phyloP scores from a whole-genome alignment of 92 coral and sea anemone species.

The Actinostola sp. region DNA sequence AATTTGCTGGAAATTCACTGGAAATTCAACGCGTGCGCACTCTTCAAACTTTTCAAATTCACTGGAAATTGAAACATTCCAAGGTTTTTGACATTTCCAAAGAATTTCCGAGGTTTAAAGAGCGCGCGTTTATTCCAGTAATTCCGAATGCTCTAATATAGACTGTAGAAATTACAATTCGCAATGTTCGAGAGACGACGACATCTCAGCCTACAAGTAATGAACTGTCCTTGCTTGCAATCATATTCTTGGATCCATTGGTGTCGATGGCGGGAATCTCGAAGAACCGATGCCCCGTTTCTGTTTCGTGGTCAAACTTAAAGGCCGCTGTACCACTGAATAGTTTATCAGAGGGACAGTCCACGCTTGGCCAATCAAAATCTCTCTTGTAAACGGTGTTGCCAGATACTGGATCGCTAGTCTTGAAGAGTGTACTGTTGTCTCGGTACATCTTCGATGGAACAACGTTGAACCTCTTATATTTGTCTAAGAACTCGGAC shows the following conservation, averaged over 20 bases:
- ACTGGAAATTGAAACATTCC: too few species aligned
- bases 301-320: constrained; percentile 83
- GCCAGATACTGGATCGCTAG: constrained; percentile 54
- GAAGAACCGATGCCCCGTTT: constrained; percentile 84
- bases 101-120: too few species aligned
- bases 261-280: constrained; percentile 51
- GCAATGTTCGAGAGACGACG: too few species aligned
- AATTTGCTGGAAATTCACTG: too few species aligned
- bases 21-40: too few species aligned
- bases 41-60: too few species aligned
- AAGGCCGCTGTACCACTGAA: constrained; percentile 47
- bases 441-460: constrained; percentile 89
- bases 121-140: too few species aligned
- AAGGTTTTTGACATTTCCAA: too few species aligned
- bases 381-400: constrained; percentile 78
- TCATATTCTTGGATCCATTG: constrained; percentile 38
- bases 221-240: constrained; percentile 37
- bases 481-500: constrained; percentile 90
- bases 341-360: constrained; percentile 78
- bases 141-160: too few species aligned
- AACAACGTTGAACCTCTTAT: constrained; percentile 80
- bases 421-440: constrained; percentile 83
- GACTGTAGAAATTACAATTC: too few species aligned
- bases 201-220: constrained; percentile 5
- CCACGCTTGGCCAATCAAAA: constrained; percentile 76